Percentiles rank a stretch among this genome's conserved stretches.
Evolutionary conservation across 2,113 vertebrate genomes (phyloP).

Genomic region (Shinisaurus crocodilurus): DNA sequence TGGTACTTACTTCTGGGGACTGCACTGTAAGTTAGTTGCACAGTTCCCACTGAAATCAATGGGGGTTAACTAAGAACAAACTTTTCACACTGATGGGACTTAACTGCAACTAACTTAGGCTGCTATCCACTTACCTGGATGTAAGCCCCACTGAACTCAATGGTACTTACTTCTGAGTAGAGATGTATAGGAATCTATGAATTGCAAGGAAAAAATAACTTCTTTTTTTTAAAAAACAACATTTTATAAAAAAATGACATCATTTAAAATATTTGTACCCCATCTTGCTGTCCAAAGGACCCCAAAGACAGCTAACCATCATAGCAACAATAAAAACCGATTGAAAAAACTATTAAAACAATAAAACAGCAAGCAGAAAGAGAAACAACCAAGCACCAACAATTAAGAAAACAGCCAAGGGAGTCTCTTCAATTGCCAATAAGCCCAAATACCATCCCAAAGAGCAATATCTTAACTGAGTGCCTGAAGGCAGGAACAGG

Average conservation of each 20-base stretch:
- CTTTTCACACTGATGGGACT: not conserved
- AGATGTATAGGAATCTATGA: too few species aligned
- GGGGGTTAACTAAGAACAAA: not conserved
- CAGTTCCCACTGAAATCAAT: not conserved
- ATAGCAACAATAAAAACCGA: not conserved
- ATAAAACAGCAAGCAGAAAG: not conserved
- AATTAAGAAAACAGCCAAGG: not conserved
- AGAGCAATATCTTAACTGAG: not conserved
- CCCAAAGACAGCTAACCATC: not conserved
- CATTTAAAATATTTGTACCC: not conserved
- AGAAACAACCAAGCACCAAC: not conserved
- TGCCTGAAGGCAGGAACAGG: not conserved
- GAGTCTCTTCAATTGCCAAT: not conserved
- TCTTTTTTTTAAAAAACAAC: not conserved
- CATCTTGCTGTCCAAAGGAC: not conserved
- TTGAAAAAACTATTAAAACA: too few species aligned
- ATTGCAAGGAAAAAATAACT: not conserved
- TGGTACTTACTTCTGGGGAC: not conserved
- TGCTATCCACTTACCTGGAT: not conserved
- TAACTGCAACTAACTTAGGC: not conserved
- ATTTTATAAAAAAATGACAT: not conserved
- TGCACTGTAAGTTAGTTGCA: not conserved
- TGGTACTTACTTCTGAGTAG: not conserved
- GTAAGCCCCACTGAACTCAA: not conserved
- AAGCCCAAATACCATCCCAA: not conserved